Evolutionary conservation across 1,140 invertebrate genomes (phyloP).

Genomic region (Uloborus diversus): DNA sequence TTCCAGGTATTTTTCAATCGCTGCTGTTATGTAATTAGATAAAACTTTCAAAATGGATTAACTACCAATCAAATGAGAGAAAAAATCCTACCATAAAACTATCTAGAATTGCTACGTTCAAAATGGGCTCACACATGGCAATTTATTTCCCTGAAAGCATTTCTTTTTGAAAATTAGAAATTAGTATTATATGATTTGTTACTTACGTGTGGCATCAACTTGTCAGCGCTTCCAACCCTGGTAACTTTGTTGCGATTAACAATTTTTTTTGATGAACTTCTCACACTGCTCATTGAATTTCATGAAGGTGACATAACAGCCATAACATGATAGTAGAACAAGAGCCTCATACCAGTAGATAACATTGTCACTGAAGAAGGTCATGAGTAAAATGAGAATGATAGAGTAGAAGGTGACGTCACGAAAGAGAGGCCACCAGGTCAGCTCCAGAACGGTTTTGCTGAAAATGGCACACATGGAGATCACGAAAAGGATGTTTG

Average conservation of each 20-base stretch:
- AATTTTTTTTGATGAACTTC: conserved; percentile 82
- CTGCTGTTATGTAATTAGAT: no score
- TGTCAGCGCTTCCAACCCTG: conserved; percentile 43
- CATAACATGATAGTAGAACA: conserved; percentile 84
- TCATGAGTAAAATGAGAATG: conserved; percentile 87
- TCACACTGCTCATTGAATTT: conserved; percentile 83
- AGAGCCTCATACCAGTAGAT: conserved; percentile 93
- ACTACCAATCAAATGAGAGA: no score
- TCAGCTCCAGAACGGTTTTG: conserved; percentile 82
- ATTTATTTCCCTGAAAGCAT: no score
- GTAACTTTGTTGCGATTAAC: conserved; percentile 87
- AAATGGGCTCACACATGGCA: no score
- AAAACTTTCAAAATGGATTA: no score
- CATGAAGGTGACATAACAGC: conserved; percentile 90
- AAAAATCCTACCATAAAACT: no score
- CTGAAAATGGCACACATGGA: conserved; percentile 93
- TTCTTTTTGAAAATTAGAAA: no score
- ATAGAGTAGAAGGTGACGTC: conserved; percentile 95
- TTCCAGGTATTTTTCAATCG: no score
- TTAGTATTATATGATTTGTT: no score
- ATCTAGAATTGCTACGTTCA: no score
- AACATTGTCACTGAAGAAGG: conserved; percentile 89
- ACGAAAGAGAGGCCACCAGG: conserved; percentile 95
- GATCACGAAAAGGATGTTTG: conserved; percentile 94
- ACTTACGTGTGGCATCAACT: conserved; percentile 91